These are phyloP conservation scores for Fukomys damarensis DNA, from an alignment of 2,113 vertebrate genomes.

Conservation along the genomic window DNA sequence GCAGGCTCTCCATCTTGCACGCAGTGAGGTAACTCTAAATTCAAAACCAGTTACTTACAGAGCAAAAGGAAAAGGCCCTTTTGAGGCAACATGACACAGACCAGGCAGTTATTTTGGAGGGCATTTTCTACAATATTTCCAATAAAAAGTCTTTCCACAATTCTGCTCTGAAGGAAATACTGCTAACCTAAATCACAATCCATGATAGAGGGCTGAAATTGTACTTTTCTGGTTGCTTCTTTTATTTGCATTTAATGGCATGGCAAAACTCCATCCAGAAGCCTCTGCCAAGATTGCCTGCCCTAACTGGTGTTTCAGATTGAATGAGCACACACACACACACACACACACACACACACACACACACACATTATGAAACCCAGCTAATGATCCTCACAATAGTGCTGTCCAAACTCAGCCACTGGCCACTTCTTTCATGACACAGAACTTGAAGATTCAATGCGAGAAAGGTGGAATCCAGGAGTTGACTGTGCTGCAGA, in stretches of 20 bases:
- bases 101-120: background rate
- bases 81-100: background rate
- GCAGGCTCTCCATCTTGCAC: rapidly evolving
- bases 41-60: background rate
- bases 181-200: background rate
- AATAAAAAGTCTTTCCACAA: background rate
- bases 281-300: background rate
- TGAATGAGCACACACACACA: background rate
- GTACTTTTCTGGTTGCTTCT: background rate
- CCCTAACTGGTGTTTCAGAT: background rate
- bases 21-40: background rate
- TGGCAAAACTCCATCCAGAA: background rate
- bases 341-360: background rate
- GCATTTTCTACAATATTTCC: constrained; percentile 21
- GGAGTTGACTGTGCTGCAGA: too few relatives aligned
- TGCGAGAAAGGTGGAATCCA: background rate
- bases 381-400: background rate
- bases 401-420: background rate
- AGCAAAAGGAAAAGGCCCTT: background rate
- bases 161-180: background rate
- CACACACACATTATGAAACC: background rate
- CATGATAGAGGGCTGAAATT: background rate
- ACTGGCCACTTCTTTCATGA: background rate
- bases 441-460: background rate
- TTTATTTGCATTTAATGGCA: background rate